Conservation (phyloP, 2,888 invertebrate species). For the Synanthedon tipuliformis region DNA sequence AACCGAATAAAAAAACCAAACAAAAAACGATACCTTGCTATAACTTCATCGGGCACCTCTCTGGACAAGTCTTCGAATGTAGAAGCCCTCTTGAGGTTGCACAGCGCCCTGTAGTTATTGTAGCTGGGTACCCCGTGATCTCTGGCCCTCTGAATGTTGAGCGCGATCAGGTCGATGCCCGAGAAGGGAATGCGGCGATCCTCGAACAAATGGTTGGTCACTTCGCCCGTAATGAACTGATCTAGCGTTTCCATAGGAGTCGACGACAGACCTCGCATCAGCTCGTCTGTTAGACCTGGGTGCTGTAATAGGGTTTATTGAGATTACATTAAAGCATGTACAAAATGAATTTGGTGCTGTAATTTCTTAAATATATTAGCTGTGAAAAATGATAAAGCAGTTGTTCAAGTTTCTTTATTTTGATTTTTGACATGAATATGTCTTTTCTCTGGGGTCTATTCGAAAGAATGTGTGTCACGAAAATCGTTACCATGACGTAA, state of each 20-base stretch:
- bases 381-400: too few relatives aligned
- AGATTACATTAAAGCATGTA: too few relatives aligned
- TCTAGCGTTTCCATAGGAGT: slow-evolving; percentile 94
- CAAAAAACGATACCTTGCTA: slow-evolving; percentile 57
- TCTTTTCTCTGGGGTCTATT: too few relatives aligned
- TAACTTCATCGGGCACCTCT: slow-evolving; percentile 88
- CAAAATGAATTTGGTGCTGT: too few relatives aligned
- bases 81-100: slow-evolving; percentile 86
- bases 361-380: too few relatives aligned
- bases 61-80: slow-evolving; percentile 88
- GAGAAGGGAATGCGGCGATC: slow-evolving; percentile 90
- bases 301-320: slow-evolving; percentile 29
- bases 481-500: too few relatives aligned
- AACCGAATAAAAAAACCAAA: background rate
- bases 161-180: slow-evolving; percentile 90
- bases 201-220: slow-evolving; percentile 95
- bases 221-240: slow-evolving; percentile 94
- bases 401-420: too few relatives aligned
- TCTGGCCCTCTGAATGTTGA: slow-evolving; percentile 89
- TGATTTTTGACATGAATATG: too few relatives aligned
- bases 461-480: too few relatives aligned
- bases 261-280: slow-evolving; percentile 84
- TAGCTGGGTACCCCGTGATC: slow-evolving; percentile 92
- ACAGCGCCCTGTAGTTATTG: slow-evolving; percentile 90
- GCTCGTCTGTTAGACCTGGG: slow-evolving; percentile 85